Evolutionary conservation across 2,888 invertebrate genomes (phyloP).

Genomic region (Amorpha juglandis): DNA sequence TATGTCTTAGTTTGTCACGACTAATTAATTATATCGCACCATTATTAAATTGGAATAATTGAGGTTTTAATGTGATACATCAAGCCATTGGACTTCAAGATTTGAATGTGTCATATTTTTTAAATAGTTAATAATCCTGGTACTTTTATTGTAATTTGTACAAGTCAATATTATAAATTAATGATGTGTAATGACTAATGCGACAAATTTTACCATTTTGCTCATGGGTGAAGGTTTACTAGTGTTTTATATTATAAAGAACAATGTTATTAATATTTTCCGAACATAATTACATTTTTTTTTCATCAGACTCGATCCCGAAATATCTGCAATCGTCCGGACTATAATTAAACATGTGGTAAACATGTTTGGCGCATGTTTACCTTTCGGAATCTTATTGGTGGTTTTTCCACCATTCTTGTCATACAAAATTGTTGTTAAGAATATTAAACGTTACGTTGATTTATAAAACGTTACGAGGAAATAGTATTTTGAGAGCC

Average conservation of each 20-base stretch:
- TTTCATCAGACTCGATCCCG: neutral
- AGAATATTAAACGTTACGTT: neutral
- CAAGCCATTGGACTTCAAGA: neutral
- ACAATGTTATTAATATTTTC: neutral
- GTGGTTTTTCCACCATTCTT: neutral
- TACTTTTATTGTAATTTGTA: neutral
- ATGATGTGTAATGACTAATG: neutral
- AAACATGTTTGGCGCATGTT: slow-evolving; percentile 7
- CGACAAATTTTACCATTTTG: neutral
- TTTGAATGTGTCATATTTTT: neutral
- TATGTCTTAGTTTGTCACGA: neutral
- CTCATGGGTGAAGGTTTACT: neutral
- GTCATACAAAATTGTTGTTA: neutral
- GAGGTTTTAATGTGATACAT: neutral
- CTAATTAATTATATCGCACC: neutral
- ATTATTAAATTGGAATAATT: neutral
- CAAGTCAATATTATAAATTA: neutral
- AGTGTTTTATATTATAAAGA: too few relatives aligned
- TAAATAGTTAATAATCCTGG: neutral
- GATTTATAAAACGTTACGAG: neutral
- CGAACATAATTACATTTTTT: neutral
- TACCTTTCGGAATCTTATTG: slow-evolving; percentile 8
- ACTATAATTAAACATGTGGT: slow-evolving; percentile 7
- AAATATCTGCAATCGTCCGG: neutral
- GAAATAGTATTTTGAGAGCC: neutral